These are phyloP conservation scores for Meloidogyne exigua DNA, from an alignment of 1,140 invertebrate species.

Conservation along the genomic window DNA sequence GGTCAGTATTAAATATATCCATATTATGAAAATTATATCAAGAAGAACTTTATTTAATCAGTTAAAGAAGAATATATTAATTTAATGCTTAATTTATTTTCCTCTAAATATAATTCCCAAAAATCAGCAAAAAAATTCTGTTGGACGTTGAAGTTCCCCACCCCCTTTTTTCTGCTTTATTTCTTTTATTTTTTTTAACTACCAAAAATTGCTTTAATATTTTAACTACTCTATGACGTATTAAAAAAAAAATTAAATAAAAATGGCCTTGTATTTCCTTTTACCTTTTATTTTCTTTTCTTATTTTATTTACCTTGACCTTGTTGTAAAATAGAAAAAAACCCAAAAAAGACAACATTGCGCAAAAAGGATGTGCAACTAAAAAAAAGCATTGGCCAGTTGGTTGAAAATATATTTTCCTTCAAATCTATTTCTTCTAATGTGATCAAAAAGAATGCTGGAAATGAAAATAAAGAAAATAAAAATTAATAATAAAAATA, in stretches of 20 bases:
- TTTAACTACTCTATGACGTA: not conserved
- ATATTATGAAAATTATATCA: too few relatives aligned
- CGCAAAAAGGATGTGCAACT: not conserved
- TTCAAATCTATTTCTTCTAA: not conserved
- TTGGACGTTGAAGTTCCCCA: too few relatives aligned
- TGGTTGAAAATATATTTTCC: not conserved
- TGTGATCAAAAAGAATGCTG: not conserved
- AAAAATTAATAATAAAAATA: not conserved
- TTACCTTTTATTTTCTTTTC: not conserved
- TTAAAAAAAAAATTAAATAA: not conserved
- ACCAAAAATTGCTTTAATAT: not conserved
- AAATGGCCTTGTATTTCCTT: not conserved
- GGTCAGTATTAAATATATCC: too few relatives aligned
- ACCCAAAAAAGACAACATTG: not conserved
- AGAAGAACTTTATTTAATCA: too few relatives aligned
- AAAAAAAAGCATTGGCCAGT: not conserved
- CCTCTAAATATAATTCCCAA: too few relatives aligned
- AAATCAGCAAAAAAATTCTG: too few relatives aligned
- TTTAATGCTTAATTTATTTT: too few relatives aligned
- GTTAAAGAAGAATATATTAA: too few relatives aligned
- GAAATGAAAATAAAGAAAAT: not conserved
- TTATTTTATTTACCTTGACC: not conserved
- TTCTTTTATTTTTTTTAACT: not conserved
- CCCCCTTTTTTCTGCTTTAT: not conserved
- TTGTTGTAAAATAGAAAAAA: not conserved